Evolutionary conservation across 1,140 invertebrate species (phyloP), one percentile per base, ranked within the genome.

Genomic region (Drosophila sproati): DNA sequence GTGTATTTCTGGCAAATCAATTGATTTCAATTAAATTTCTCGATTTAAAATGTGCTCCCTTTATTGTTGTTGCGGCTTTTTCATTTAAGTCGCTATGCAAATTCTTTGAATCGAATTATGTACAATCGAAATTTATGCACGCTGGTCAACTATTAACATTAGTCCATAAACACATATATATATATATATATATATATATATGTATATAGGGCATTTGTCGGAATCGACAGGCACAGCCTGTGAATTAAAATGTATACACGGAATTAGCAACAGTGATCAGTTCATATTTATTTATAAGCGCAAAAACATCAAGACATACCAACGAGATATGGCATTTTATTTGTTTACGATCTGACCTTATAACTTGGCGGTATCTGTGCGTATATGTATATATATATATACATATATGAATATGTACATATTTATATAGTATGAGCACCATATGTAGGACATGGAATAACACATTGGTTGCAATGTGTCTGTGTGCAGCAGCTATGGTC

Each of bases 301-400:
- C 67, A 63, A 56, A 60, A 32, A 20, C 78, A 81, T 85, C 71
- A 66, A 83, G 73, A 75, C 67, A 82, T 20, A 20, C 20, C 20
- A 20, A 20, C 20, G 20, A 20, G 56, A 77, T 60, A 48, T 57
- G 61, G 45, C 76, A 73, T 62, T 88, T 56, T 67, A 80, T 83
- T 67, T 87, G 83, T 83, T 80, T 87, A 87, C 80, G 74, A 62
- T 67, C 67, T 87, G 83, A 88, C 83, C 83, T 55, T 80, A 87
- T 88, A 87, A 78, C 69, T 83, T 56, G 28, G 48, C 12, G 34
- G 39, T 45, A 70, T 75, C 29, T 45, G 37, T 52, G 34, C 48
- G 35, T 67, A n/a, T 55, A 20, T 59, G 28, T 68, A n/a, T 39
- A 61, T 41, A 29, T 34, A 59, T 35, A 54, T 39, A 61, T 41